phyloP scores from a whole-genome alignment of 2,888 invertebrate species.

The Eupithecia exiguata region DNA sequence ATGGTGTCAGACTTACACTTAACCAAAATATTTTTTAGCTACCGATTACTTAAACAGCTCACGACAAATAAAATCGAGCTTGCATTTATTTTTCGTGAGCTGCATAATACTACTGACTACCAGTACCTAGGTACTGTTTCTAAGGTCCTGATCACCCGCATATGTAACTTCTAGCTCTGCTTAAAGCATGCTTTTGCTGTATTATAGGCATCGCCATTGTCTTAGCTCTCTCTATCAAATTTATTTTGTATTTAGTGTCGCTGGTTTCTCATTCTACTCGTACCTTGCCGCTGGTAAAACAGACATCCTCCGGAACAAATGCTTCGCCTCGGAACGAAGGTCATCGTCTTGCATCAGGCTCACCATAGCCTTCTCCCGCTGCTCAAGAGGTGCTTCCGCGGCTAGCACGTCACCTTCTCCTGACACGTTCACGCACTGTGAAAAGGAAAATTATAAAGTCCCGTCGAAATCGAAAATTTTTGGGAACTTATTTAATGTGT shows the following conservation, averaged over 20 bases:
- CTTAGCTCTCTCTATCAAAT: too few relatives aligned
- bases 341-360: constrained; percentile 76
- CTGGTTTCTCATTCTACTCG: not conserved
- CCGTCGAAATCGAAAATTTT: too few relatives aligned
- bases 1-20: too few relatives aligned
- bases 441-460: not conserved
- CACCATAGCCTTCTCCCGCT: constrained; percentile 72
- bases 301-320: constrained; percentile 75
- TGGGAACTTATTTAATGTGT: too few relatives aligned
- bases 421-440: constrained; percentile 71
- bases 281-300: constrained; percentile 72
- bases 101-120: not conserved
- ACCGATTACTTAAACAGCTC: not conserved
- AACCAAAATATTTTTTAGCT: too few relatives aligned
- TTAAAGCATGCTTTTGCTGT: too few relatives aligned
- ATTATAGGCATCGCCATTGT: too few relatives aligned
- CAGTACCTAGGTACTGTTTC: not conserved
- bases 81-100: not conserved
- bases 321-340: constrained; percentile 63
- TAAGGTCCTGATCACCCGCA: not conserved
- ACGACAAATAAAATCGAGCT: not conserved
- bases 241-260: too few relatives aligned
- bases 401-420: constrained; percentile 68
- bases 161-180: not conserved
- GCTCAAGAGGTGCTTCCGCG: constrained; percentile 60